These are phyloP conservation scores for Drosophila nigromelanica DNA, from an alignment of 1,140 invertebrate genomes.

Conservation along the genomic window DNA sequence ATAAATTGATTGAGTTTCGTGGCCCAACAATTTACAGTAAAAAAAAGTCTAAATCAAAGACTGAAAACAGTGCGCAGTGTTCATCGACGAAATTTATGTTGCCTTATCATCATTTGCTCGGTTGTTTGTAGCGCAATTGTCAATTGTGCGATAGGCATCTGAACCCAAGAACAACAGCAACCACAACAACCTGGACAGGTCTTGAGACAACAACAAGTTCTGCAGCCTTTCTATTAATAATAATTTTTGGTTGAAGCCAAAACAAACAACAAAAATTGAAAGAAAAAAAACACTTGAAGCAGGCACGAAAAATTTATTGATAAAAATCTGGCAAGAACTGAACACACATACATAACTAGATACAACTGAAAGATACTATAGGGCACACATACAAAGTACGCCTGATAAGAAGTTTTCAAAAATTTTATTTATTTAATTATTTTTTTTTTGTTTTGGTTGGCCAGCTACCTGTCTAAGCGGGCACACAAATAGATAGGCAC, in stretches of 20 bases:
- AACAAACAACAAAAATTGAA: constrained; percentile 27
- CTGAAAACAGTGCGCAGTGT: constrained; percentile 33
- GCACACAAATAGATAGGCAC: neutral
- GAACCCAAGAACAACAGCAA: constrained; percentile 15
- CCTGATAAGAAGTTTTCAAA: constrained; percentile 39
- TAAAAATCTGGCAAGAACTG: constrained; percentile 43
- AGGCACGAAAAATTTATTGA: constrained; percentile 35
- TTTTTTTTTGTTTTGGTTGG: neutral
- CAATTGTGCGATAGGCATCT: constrained; percentile 74
- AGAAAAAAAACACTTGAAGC: constrained; percentile 13
- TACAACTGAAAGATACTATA: constrained; percentile 17
- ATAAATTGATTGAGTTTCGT: constrained; percentile 77
- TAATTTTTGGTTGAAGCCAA: constrained; percentile 34
- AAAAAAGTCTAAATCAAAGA: constrained; percentile 47
- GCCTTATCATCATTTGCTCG: constrained; percentile 62
- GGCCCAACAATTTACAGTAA: constrained; percentile 28
- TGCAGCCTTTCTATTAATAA: constrained; percentile 45
- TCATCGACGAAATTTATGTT: constrained; percentile 62
- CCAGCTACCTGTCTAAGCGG: constrained; percentile 50
- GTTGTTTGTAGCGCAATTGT: constrained; percentile 75
- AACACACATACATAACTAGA: constrained; percentile 12
- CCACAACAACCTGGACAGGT: constrained; percentile 46
- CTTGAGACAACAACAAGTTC: constrained; percentile 28
- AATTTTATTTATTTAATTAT: neutral
- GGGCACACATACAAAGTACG: constrained; percentile 9